Conservation (phyloP, 2,113 vertebrate genomes). For the Anoplopoma fimbria region DNA sequence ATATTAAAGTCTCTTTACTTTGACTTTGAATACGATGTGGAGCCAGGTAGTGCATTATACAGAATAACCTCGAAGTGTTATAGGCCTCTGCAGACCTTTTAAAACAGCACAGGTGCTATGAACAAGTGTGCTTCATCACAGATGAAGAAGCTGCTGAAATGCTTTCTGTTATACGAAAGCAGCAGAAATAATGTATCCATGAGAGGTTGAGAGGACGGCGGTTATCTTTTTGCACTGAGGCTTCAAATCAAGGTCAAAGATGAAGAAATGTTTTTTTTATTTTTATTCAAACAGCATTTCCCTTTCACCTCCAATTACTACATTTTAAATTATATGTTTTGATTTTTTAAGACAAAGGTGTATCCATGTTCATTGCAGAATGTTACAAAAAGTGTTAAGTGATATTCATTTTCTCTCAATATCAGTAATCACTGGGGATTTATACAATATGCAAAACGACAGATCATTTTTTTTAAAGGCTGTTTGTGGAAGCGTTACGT, state of each 20-base stretch:
- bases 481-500: neutral
- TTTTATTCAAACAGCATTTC: neutral
- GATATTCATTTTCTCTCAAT: neutral
- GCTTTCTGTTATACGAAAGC: neutral
- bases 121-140: neutral
- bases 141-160: slow-evolving; percentile 17
- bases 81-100: neutral
- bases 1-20: slow-evolving; percentile 15
- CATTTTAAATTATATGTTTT: neutral
- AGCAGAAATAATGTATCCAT: neutral
- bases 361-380: neutral
- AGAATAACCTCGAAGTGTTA: neutral
- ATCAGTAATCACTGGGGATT: neutral
- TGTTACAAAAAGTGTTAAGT: neutral
- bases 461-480: slow-evolving; percentile 12
- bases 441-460: slow-evolving; percentile 21
- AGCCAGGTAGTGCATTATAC: neutral
- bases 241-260: neutral
- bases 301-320: neutral
- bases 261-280: neutral
- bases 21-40: neutral
- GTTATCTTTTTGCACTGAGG: neutral
- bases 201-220: neutral
- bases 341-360: too few species aligned
- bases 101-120: slow-evolving; percentile 31